Evolutionary conservation across 2,797 vertebrate genomes (phyloP).

Genomic region (Enteromius trimaculatus): DNA sequence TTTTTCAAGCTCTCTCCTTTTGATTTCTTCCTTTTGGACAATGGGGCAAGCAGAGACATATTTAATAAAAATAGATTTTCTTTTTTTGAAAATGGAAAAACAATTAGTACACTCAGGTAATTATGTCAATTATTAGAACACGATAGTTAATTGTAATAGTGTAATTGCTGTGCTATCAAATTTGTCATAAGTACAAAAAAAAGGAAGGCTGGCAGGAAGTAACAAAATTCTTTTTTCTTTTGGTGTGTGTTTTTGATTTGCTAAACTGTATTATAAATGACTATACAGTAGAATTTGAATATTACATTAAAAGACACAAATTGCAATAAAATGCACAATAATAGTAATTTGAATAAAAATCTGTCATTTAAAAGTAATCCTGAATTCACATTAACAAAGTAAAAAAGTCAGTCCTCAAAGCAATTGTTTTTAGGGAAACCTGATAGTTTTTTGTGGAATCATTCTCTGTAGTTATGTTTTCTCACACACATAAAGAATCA

Average conservation of each 20-base stretch:
- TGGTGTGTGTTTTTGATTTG: background rate
- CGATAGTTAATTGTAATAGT: background rate
- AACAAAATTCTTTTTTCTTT: background rate
- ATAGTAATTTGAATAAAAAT: background rate
- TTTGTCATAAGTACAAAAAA: background rate
- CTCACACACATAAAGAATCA: too few relatives aligned
- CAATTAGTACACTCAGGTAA: background rate
- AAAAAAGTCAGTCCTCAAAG: too few relatives aligned
- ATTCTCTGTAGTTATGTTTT: too few relatives aligned
- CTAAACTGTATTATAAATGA: background rate
- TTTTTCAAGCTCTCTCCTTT: background rate
- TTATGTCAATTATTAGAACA: constrained; percentile 28
- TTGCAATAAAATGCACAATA: background rate
- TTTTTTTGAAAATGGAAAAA: background rate
- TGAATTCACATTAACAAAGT: background rate
- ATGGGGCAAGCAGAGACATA: background rate
- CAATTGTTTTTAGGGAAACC: too few relatives aligned
- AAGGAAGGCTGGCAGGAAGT: background rate
- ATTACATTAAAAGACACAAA: background rate
- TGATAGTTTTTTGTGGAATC: too few relatives aligned
- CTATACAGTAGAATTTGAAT: background rate
- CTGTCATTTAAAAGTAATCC: background rate
- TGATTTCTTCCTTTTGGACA: constrained; percentile 9
- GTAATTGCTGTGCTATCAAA: constrained; percentile 14
- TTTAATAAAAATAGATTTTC: background rate